Evolutionary conservation across 53 echinoderm and acorn worm genomes (phyloP), one percentile per base, ranked within the genome.

Genomic region (Arbacia lixula): DNA sequence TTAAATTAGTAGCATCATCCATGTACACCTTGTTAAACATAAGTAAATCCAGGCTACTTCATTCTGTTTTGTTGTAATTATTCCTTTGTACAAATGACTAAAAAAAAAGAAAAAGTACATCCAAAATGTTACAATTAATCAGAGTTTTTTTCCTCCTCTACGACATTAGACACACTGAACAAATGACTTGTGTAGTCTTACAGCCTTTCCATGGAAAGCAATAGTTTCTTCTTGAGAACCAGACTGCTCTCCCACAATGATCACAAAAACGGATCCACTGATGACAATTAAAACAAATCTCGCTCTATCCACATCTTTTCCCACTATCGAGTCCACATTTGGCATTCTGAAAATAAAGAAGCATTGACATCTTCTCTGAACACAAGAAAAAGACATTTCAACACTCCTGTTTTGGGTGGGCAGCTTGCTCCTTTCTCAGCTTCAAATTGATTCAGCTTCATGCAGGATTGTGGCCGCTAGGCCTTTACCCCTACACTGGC

Each of bases 41-140:
- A 74, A 30, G 53, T 52, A 74, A 32, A 52, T 52, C 53, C 34
- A 53, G 53, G 52, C 74, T 74, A 74, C 51, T 51, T 50, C n/a
- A 53, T 43, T 31, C 34, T 74, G 53, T 33, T 74, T 74, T 53
- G 74, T 46, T n/a, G n/a, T n/a, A n/a, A 74, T 51, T 74, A 77
- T 81, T 63, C 40, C 82, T 81, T 81, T 81, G 62, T 81, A 81
- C 82, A 81, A 81, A 63, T 63, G 63, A 81, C 82, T 63, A 63
- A 63, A 77, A 77, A 77, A 36, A 56, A 77, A 46, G 50, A 81
- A 43, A 81, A 26, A 78, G 33, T 74, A 74, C 74, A 74, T 74
- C 51, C 74, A 74, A 74, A 74, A 53, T 74, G 40, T 69, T 20
- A 52, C 53, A 74, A 12, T 74, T 53, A 53, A 53, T 74, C 21